Evolutionary conservation across 2,113 vertebrate species (phyloP), one percentile per base, ranked within the genome.

Genomic region (Larimichthys crocea): DNA sequence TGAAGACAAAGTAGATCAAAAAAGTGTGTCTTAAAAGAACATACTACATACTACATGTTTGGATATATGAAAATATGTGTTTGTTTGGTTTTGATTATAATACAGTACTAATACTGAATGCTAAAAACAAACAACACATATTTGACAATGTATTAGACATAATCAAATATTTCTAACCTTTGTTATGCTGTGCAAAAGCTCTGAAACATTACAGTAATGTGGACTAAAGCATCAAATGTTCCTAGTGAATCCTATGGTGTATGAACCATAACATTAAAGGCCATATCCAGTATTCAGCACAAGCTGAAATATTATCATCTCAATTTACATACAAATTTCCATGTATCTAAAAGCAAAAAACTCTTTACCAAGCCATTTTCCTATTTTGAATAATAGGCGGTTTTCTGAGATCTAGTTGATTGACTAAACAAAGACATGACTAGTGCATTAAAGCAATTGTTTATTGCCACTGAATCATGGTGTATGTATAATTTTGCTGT

Each of bases 361-460:
- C 82, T 89, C 89, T 90, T 92, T 87, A 89, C 67, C 52, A 86
- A 84, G 69, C 87, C 85, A 91, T 92, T 94, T 92, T 85, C 73
- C 84, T 88, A 88, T 89, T 92, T 93, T 85, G 81, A 91, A 92
- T 93, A 93, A 93, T 92, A 88, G 88, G 52, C 74, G 80, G 74
- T 85, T 86, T 88, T 91, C 90, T 85, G 87, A 91, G 84, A 90
- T 86, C 79, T 82, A 72, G 85, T 83, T 93, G 92, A 94, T 93
- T 92, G 87, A 84, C 91, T 81, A 91, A 94, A 94, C 85, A 93
- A 92, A 92, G 90, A 93, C 90, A 90, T 92, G 84, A 90, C 91
- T 87, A 89, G 89, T 89, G 89, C 92, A 93, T 94, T 94, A 94
- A 93, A 94, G 93, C 91, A 87, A 87, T 90, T 92, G 90, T 91